These are phyloP conservation scores for Drepana arcuata DNA, from an alignment of 1,140 invertebrate genomes.

Conservation along the genomic window DNA sequence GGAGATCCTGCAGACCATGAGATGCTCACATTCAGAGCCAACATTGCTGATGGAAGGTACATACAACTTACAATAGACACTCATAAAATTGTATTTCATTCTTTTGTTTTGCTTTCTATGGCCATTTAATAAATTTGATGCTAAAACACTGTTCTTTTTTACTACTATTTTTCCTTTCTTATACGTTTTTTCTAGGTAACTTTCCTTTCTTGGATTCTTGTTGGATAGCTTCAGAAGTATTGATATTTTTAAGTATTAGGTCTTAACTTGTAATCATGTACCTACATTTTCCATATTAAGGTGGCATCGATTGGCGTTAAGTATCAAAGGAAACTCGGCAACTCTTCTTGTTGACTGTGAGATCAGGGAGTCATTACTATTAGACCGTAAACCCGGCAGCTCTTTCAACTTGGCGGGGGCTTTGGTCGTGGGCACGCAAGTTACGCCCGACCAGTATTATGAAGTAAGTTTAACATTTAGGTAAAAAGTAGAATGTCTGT, in stretches of 20 bases:
- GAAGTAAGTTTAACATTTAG: conserved; percentile 64
- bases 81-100: too few species aligned
- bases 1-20: conserved; percentile 71
- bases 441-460: conserved; percentile 78
- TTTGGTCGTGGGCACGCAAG: conserved; percentile 80
- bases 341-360: conserved; percentile 82
- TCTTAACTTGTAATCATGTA: not conserved
- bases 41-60: conserved; percentile 80
- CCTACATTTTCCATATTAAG: conserved; percentile 52
- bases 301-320: conserved; percentile 85
- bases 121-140: too few species aligned
- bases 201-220: too few species aligned
- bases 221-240: too few species aligned
- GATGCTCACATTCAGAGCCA: conserved; percentile 74
- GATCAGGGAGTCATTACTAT: conserved; percentile 69
- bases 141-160: too few species aligned
- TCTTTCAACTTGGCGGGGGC: conserved; percentile 78
- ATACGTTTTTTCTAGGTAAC: too few species aligned
- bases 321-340: conserved; percentile 83
- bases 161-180: too few species aligned
- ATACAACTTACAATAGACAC: too few species aligned
- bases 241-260: too few species aligned
- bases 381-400: conserved; percentile 73
- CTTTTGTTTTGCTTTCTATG: too few species aligned
- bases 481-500: too few species aligned